Evolutionary conservation across 1,140 invertebrate species (phyloP).

Genomic region (Drosophila erecta): DNA sequence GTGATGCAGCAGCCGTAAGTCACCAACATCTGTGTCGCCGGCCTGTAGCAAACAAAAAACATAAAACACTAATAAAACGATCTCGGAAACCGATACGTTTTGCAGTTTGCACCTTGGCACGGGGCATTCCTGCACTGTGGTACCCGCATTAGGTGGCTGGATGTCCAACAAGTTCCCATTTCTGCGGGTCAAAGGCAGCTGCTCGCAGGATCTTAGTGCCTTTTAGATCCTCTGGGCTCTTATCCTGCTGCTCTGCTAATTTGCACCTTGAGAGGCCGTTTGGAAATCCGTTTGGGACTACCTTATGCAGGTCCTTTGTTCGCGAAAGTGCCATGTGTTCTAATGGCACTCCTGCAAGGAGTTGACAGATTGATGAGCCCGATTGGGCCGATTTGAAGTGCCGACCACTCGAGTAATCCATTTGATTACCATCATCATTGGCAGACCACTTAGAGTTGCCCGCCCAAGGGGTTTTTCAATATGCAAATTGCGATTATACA

Average conservation of each 20-base stretch:
- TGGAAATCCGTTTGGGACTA: not conserved
- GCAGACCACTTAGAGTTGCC: not conserved
- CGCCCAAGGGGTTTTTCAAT: constrained; percentile 6
- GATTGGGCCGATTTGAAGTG: constrained; percentile 49
- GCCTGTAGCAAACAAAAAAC: constrained; percentile 15
- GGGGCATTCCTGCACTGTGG: constrained; percentile 57
- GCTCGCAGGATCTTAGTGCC: constrained; percentile 9
- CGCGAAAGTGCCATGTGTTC: constrained; percentile 56
- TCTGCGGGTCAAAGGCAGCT: constrained; percentile 38
- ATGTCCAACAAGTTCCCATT: constrained; percentile 35
- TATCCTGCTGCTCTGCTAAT: constrained; percentile 59
- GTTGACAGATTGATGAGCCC: constrained; percentile 69
- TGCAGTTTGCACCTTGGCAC: constrained; percentile 76
- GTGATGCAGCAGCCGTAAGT: constrained; percentile 50
- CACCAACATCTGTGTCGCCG: constrained; percentile 61
- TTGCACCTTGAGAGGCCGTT: constrained; percentile 68
- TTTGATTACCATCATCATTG: constrained; percentile 55
- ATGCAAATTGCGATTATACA: constrained; percentile 24
- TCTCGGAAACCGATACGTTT: constrained; percentile 66
- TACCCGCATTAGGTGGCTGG: constrained; percentile 36
- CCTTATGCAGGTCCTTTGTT: constrained; percentile 71
- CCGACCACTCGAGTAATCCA: constrained; percentile 45
- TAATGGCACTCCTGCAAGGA: constrained; percentile 35
- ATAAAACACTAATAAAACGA: constrained; percentile 34
- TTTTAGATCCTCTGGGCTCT: constrained; percentile 6